Base-by-base conservation (phyloP, 2,888 invertebrate genomes). In the Ctena decussata region DNA sequence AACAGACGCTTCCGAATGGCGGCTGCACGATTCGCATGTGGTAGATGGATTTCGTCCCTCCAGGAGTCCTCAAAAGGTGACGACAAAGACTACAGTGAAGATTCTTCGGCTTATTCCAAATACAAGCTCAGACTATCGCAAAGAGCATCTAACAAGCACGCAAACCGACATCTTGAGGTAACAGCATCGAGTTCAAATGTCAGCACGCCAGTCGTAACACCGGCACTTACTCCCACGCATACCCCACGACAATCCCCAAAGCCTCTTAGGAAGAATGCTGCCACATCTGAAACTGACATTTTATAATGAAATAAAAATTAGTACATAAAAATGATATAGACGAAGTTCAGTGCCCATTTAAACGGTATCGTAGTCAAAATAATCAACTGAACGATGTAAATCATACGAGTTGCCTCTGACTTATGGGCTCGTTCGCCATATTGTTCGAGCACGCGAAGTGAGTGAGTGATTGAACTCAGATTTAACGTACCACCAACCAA, bases 1-100 rank as follows among this genome's bases (percentile, higher is more conserved):
- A 91, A 89, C 78, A 49, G 84, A 41, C 89, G 89, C 39, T 90
- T 90, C 73, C 85, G 91, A 0, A 71, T 65, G 35, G 90, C 91
- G 0, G 89, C 89, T 0, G 27, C 75, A 24, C 77, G 77, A 30
- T 77, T 89, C 15, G 73, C 84, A 8, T 89, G 86, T 46, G 84
- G 89, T 11, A 69, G 74, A 27, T 82, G 86, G 82, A 27, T 85
- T 15, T 73, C 77, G 44, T 84, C 84, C 18, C 15, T 86, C n/a
- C 24, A 75, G 15, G 80, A 80, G 15, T 46, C 85, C 15, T 37
- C 76, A 15, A 37, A 60, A n/a, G 60, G 79, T 0, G 72, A 57
- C 1, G 82, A 80, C 30, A 69, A 49, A 6, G 83, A 85, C 24
- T 60, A 27, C 35, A 81, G 71, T 24, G 79, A 79, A 18, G 78